Conservation (phyloP, 2,888 invertebrate species). For the Acheta domesticus region DNA sequence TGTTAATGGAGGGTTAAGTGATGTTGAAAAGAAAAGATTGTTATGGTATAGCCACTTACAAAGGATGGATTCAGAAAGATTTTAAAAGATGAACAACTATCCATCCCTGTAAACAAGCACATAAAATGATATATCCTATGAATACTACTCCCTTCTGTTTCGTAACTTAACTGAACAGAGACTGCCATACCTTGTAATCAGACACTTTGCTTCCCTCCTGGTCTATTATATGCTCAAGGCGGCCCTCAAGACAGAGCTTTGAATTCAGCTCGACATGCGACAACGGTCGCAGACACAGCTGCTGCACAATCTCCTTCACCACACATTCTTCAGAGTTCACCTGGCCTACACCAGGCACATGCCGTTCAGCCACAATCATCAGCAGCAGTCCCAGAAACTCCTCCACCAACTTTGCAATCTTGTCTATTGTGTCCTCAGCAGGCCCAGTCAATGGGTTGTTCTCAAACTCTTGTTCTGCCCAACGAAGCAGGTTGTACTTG, state of each 20-base stretch:
- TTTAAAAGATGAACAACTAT: too few species aligned
- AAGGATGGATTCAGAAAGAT: too few species aligned
- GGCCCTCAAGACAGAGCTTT: conserved; percentile 81
- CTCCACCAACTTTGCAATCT: conserved; percentile 83
- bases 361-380: conserved; percentile 68
- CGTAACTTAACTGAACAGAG: too few species aligned
- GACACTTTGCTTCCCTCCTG: conserved; percentile 57
- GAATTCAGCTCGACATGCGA: conserved; percentile 92
- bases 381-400: conserved; percentile 87
- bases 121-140: too few species aligned
- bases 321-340: conserved; percentile 77
- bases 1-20: too few species aligned
- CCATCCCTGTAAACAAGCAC: too few species aligned
- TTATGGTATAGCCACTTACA: too few species aligned
- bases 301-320: conserved; percentile 94
- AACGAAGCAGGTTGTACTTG: conserved; percentile 82
- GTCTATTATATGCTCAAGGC: conserved; percentile 81
- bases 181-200: too few species aligned
- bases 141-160: too few species aligned
- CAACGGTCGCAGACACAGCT: conserved; percentile 90
- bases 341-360: conserved; percentile 72
- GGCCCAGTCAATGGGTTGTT: conserved; percentile 53
- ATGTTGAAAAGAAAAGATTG: too few species aligned
- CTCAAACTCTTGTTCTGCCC: conserved; percentile 72
- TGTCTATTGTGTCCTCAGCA: conserved; percentile 81